Evolutionary conservation across 92 coral and sea anemone species (phyloP).

Genomic region (Epizoanthus ramosus): DNA sequence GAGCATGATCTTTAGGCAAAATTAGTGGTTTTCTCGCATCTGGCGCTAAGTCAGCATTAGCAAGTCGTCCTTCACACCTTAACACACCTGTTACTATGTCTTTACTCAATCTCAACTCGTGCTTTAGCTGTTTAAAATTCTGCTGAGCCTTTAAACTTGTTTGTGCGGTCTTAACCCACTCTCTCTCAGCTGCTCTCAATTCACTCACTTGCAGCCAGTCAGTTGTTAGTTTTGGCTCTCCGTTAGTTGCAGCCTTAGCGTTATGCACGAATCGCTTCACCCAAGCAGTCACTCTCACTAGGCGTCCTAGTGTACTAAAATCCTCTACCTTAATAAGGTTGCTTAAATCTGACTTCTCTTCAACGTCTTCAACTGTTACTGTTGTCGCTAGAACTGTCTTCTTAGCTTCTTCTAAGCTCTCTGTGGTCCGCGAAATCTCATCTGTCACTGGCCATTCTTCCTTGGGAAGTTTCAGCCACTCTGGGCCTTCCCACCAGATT

Average conservation of each 20-base stretch:
- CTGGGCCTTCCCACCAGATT: conserved; percentile 33
- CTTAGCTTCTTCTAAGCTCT: conserved; percentile 9
- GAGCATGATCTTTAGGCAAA: conserved; percentile 38
- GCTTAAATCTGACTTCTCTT: not conserved
- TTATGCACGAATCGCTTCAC: no score
- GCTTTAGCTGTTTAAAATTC: conserved; percentile 33
- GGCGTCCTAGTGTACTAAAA: no score
- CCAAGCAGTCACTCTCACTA: no score
- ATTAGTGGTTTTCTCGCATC: conserved; percentile 48
- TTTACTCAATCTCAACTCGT: conserved; percentile 29
- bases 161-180: conserved; percentile 46
- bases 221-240: not conserved
- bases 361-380: not conserved
- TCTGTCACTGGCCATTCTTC: not conserved
- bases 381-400: not conserved
- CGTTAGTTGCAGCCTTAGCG: not conserved
- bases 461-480: conserved; percentile 6
- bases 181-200: conserved; percentile 40
- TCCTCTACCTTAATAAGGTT: no score
- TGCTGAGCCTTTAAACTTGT: not conserved
- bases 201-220: conserved; percentile 30
- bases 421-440: not conserved
- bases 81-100: not conserved
- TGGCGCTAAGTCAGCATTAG: conserved; percentile 40
- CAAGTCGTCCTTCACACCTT: conserved; percentile 46